Percentiles rank a stretch among this genome's conserved stretches.
Evolutionary conservation across 2,113 vertebrate species (phyloP).

Genomic region (Hippocampus zosterae): DNA sequence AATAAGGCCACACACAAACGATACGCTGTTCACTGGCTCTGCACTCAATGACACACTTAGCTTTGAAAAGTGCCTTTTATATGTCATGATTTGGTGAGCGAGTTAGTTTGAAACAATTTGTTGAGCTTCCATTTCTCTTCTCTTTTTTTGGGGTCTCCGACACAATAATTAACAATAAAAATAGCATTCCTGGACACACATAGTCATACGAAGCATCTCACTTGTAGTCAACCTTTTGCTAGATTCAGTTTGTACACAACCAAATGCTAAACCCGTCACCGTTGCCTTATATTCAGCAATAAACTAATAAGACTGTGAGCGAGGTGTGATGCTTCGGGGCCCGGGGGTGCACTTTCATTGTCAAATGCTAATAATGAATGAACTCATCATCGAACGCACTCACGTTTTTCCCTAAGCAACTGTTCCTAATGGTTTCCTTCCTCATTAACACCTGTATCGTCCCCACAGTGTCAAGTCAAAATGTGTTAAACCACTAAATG

Average conservation of each 20-base stretch:
- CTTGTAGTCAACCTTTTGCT: slow-evolving; percentile 55
- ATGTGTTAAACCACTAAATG: background rate
- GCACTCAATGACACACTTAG: slow-evolving; percentile 34
- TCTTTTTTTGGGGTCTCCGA: slow-evolving; percentile 35
- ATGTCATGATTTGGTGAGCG: slow-evolving; percentile 47
- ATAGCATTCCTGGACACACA: slow-evolving; percentile 35
- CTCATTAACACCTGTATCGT: slow-evolving; percentile 1
- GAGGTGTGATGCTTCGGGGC: slow-evolving; percentile 12
- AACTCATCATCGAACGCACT: background rate
- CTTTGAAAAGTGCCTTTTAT: slow-evolving; percentile 67
- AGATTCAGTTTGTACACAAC: slow-evolving; percentile 30
- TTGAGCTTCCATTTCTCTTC: slow-evolving; percentile 36
- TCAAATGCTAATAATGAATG: background rate
- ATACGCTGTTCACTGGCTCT: slow-evolving; percentile 29
- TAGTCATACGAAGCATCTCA: slow-evolving; percentile 26
- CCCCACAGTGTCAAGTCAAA: background rate
- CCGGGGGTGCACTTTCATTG: background rate
- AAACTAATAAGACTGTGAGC: slow-evolving; percentile 44
- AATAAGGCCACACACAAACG: slow-evolving; percentile 43
- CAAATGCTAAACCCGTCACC: slow-evolving; percentile 46
- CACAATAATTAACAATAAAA: slow-evolving; percentile 38
- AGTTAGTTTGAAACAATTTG: slow-evolving; percentile 49
- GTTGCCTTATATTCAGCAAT: slow-evolving; percentile 58
- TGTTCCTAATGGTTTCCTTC: slow-evolving; percentile 1
- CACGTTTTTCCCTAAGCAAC: background rate